Base-by-base conservation (phyloP, 2,797 vertebrate species). In the Sebastes trivittatus region DNA sequence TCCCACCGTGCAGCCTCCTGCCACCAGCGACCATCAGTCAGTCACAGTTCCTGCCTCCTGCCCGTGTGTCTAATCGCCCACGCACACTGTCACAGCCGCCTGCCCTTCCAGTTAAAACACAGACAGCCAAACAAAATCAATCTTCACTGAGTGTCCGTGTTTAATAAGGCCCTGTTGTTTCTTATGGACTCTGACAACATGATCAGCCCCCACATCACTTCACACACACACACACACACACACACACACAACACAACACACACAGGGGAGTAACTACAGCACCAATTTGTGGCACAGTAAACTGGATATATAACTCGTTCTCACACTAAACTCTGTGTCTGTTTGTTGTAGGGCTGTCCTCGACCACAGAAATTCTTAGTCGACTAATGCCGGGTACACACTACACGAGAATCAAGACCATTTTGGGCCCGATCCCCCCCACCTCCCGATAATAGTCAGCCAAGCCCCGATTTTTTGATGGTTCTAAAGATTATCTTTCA, bases 171-270 rank as follows among this genome's bases (percentile, higher is more conserved):
- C 74, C 30, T 90, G 85, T 90, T 86, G 78, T 89, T 89, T 86
- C 88, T 87, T 83, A 94, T 89, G 70, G 89, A 93, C 83, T 90
- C 73, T 91, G 90, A 90, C 92, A 93, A 91, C 80, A 64, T 69
- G 72, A 85, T 81, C 83, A 42, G 60, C 14, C 22, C 16, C 36
- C 59, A 52, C 73, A 77, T 14, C 38, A 42, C 38, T 49, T 18
- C 66, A 36, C n/a, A 54, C 49, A 61, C 20, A 62, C n/a, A 10
- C 27, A 58, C 65, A 34, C 20, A 52, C 46, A 61, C 20, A 58
- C n/a, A 27, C 25, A 27, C 56, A 58, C 77, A 69, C 65, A 77
- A 25, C 25, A 25, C 25, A 25, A 27, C 27, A 27, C 27, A 60
- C 29, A 42, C 42, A 49, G 14, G 14, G 29, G 38, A 68, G 46